These are phyloP conservation scores for Bombyx huttoni DNA, from an alignment of 2,888 invertebrate genomes.

Conservation along the genomic window DNA sequence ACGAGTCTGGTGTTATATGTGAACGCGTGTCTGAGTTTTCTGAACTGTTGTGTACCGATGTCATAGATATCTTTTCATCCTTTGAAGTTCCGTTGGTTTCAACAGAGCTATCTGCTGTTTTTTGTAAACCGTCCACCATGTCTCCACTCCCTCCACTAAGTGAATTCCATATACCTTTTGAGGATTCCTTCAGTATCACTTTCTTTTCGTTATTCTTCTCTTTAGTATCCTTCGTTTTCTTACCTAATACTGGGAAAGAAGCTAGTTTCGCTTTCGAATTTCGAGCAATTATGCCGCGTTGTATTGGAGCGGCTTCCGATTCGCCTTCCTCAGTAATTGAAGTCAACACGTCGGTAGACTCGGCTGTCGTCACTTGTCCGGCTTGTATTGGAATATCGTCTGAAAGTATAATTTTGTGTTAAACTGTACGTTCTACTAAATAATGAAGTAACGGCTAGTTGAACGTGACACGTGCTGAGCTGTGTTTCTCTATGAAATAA, in stretches of 20 bases:
- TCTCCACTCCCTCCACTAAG: conserved; percentile 62
- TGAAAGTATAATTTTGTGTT: conserved; percentile 38
- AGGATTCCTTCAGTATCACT: conserved; percentile 53
- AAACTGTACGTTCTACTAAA: not conserved
- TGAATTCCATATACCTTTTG: conserved; percentile 61
- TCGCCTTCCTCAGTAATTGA: conserved; percentile 80
- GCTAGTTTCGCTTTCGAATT: conserved; percentile 75
- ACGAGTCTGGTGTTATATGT: conserved; percentile 61
- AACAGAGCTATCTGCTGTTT: conserved; percentile 43
- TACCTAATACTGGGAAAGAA: conserved; percentile 75
- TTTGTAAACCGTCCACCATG: conserved; percentile 58
- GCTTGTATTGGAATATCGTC: conserved; percentile 93
- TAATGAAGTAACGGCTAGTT: not conserved
- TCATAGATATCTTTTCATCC: conserved; percentile 60
- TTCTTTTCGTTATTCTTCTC: conserved; percentile 65
- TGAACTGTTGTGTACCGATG: conserved; percentile 46
- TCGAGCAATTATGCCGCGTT: conserved; percentile 62
- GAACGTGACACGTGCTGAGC: not conserved
- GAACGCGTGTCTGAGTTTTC: conserved; percentile 63
- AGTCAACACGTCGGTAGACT: conserved; percentile 72
- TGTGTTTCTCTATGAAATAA: conserved; percentile 1
- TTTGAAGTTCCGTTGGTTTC: conserved; percentile 59
- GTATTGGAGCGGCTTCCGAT: conserved; percentile 59
- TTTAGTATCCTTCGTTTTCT: conserved; percentile 72
- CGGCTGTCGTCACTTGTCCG: conserved; percentile 73